Evolutionary conservation across 2,797 vertebrate genomes (phyloP).

Genomic region (Craterocephalus amniculus): DNA sequence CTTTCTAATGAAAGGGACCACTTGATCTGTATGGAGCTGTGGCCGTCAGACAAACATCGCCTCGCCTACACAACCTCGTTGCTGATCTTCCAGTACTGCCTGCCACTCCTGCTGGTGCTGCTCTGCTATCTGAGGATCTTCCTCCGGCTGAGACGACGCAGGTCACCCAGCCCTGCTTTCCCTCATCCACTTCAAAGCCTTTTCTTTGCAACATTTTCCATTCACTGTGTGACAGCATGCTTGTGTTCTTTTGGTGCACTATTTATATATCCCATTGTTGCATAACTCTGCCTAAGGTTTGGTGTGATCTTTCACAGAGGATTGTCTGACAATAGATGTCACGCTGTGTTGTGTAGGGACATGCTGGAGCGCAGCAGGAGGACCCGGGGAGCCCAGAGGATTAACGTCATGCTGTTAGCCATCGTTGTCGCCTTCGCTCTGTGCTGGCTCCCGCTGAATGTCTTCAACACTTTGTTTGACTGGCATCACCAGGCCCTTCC

Average conservation of each 20-base stretch:
- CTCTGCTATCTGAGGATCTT: constrained; percentile 86
- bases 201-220: neutral
- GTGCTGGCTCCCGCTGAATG: constrained; percentile 86
- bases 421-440: constrained; percentile 83
- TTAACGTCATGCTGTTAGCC: constrained; percentile 82
- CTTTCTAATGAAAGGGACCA: constrained; percentile 68
- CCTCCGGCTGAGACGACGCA: constrained; percentile 82
- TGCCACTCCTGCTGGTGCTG: constrained; percentile 83
- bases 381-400: constrained; percentile 76
- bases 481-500: constrained; percentile 85
- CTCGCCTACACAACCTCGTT: constrained; percentile 85
- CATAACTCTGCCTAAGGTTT: constrained; percentile 2
- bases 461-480: constrained; percentile 87
- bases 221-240: neutral
- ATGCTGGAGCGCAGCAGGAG: constrained; percentile 78
- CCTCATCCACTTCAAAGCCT: neutral
- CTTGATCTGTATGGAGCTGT: constrained; percentile 83
- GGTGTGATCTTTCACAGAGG: constrained; percentile 29
- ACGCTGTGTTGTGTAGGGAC: constrained; percentile 70
- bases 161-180: constrained; percentile 39
- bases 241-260: neutral
- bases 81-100: constrained; percentile 86
- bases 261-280: neutral
- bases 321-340: constrained; percentile 39
- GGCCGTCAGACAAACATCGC: constrained; percentile 82